A percentile compares a stretch with the other conserved stretches of the same genome.
Evolutionary conservation across 2,888 invertebrate genomes (phyloP).

Genomic region (Xylocampa areola): DNA sequence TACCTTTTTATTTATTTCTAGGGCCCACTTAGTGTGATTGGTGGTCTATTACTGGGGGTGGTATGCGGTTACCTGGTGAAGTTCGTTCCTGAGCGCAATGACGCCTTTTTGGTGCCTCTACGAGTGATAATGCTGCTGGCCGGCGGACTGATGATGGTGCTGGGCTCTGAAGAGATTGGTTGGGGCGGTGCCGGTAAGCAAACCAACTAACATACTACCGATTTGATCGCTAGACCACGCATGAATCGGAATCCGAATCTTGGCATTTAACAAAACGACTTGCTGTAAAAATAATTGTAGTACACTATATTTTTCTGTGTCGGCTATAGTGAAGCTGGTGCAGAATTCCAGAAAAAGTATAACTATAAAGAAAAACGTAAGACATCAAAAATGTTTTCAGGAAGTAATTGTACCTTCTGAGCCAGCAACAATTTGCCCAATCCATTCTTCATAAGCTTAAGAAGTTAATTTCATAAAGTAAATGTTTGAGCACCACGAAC

Average conservation of each 20-base stretch:
- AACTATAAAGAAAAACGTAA: too few species aligned
- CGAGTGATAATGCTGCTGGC: conserved; percentile 94
- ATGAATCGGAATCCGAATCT: too few species aligned
- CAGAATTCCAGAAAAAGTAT: too few species aligned
- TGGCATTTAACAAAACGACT: too few species aligned
- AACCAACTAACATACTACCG: too few species aligned
- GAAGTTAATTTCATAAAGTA: neutral
- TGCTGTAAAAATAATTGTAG: too few species aligned
- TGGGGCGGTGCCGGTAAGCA: conserved; percentile 90
- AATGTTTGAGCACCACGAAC: conserved; percentile 9
- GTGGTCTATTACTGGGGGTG: conserved; percentile 95
- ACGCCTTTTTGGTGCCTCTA: conserved; percentile 94
- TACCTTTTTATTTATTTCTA: conserved; percentile 62
- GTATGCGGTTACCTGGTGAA: conserved; percentile 95
- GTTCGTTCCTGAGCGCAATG: conserved; percentile 95
- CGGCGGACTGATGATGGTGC: conserved; percentile 95
- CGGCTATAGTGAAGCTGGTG: too few species aligned
- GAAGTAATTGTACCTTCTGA: too few species aligned
- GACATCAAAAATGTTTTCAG: too few species aligned
- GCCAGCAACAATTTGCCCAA: too few species aligned
- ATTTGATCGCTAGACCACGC: too few species aligned
- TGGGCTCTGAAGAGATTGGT: conserved; percentile 95
- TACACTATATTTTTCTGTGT: too few species aligned
- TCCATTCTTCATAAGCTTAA: neutral
- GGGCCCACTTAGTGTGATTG: conserved; percentile 94